Base-by-base conservation (phyloP, 1,140 invertebrate genomes). In the Sitophilus oryzae region DNA sequence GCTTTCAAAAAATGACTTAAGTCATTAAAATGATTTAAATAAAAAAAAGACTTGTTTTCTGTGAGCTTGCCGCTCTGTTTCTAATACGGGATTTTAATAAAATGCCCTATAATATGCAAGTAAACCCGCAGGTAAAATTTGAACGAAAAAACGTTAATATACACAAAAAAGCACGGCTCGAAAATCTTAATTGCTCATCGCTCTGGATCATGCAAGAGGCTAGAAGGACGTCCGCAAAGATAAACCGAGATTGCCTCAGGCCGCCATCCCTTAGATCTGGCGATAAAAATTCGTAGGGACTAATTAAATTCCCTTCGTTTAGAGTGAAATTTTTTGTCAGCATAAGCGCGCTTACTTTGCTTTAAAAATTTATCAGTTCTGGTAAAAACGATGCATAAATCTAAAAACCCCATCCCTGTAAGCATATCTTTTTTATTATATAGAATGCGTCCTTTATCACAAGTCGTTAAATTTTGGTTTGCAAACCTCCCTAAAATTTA, bases 101-200 rank as follows among this genome's bases (percentile, higher is more conserved):
- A 35, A 11, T 5, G 36, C 36, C 6, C 18, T 38, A 1, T 38
- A 38, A 16, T 38, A 38, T 38, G 9, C 36, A 38, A 35, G 1
- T 11, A 14, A 5, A 1, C 4, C 14, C 34, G 10, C 1, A 35
- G 14, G 14, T 11, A 35, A 35, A n/a, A n/a, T n/a, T n/a, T n/a
- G n/a, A n/a, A n/a, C n/a, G n/a, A n/a, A 38, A 10, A 14, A 16
- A n/a, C 36, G 11, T 3, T 38, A 5, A 38, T 16, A 38, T 16
- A 38, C 5, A 4, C 14, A n/a, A 38, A 38, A 34, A 38, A 38
- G 18, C 36, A 38, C 6, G 11, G 36, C 36, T n/a, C 1, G 18
- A 38, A 38, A 38, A 38, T 38, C 36, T 38, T 38, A 38, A 38
- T 38, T 38, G 36, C 36, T n/a, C 36, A 38, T 38, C 36, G 36